Conservation (phyloP, 2,888 invertebrate genomes). For the Dynastes maya region DNA sequence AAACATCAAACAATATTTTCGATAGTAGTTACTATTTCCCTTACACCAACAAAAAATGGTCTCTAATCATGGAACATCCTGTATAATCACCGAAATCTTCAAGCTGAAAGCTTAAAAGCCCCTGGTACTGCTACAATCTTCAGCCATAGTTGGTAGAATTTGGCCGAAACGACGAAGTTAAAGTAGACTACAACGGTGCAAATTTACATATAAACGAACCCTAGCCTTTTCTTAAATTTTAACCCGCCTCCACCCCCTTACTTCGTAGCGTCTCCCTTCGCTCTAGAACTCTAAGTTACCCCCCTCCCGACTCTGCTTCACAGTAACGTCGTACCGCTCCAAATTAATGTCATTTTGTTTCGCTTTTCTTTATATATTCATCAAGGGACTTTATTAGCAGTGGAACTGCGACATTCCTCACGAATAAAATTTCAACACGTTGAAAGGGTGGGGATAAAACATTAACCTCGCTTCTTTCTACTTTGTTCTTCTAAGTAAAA, state of each 20-base stretch:
- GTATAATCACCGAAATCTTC: too few species aligned
- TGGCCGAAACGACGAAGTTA: constrained; percentile 25
- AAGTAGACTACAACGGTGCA: constrained; percentile 35
- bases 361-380: constrained; percentile 69
- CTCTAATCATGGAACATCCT: too few species aligned
- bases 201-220: constrained; percentile 62
- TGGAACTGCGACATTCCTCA: constrained; percentile 55
- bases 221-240: constrained; percentile 66
- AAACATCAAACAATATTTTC: too few species aligned
- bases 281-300: background rate
- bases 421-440: constrained; percentile 51
- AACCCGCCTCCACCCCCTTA: constrained; percentile 58
- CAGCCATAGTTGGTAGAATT: background rate
- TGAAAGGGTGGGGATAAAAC: constrained; percentile 15
- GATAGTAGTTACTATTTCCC: too few species aligned
- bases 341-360: constrained; percentile 69
- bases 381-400: constrained; percentile 69
- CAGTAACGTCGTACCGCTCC: constrained; percentile 58
- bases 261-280: background rate
- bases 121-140: background rate
- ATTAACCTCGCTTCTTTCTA: too few species aligned
- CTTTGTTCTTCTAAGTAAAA: constrained; percentile 37
- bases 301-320: background rate
- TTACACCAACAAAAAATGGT: too few species aligned
- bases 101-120: too few species aligned